phyloP scores from a whole-genome alignment of 2,113 vertebrate genomes.

The Panurus biarmicus region DNA sequence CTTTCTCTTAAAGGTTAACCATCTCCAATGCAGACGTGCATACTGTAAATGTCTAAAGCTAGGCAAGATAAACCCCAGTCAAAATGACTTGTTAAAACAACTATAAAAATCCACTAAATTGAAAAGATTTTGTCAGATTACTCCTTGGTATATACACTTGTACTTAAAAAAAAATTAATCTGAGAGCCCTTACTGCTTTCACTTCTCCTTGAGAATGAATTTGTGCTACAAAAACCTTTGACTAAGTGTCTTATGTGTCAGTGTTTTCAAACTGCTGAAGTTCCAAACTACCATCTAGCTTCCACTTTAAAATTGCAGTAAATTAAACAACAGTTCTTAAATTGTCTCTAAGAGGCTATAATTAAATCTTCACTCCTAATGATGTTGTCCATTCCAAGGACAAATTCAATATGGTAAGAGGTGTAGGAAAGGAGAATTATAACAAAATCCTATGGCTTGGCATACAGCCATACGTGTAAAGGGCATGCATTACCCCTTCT shows the following conservation, averaged over 20 bases:
- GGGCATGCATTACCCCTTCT: slow-evolving; percentile 4
- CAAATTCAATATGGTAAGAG: slow-evolving; percentile 50
- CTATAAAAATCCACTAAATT: neutral
- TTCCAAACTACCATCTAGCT: slow-evolving; percentile 38
- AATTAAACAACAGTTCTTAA: slow-evolving; percentile 72
- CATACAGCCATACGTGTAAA: slow-evolving; percentile 43
- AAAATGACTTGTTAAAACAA: neutral
- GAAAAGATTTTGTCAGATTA: neutral
- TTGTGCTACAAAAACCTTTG: slow-evolving; percentile 34
- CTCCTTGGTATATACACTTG: neutral
- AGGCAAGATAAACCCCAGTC: neutral
- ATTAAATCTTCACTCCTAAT: slow-evolving; percentile 66
- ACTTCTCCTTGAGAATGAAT: slow-evolving; percentile 59
- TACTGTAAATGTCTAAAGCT: neutral
- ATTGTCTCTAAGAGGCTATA: slow-evolving; percentile 70
- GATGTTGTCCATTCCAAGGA: slow-evolving; percentile 56
- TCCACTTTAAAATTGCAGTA: slow-evolving; percentile 65
- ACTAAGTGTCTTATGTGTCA: slow-evolving; percentile 26
- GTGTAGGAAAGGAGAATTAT: slow-evolving; percentile 40
- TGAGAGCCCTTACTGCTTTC: slow-evolving; percentile 16
- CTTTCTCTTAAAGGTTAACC: neutral
- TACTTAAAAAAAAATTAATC: neutral
- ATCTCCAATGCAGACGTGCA: neutral
- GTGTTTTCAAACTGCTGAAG: slow-evolving; percentile 56
- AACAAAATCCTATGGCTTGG: slow-evolving; percentile 50